Evolutionary conservation across 1,140 invertebrate species (phyloP).

Genomic region (honey bee (Apis mellifera)): Amel_HAv3.1 CM009939.2:9572001-9572500

Average conservation of each 20-base stretch:
- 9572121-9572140: slow-evolving; percentile 53
- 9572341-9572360: slow-evolving; percentile 42
- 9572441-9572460: background rate
- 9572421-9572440: slow-evolving; percentile 55
- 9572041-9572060: slow-evolving; percentile 39
- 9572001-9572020: slow-evolving; percentile 45
- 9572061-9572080: slow-evolving; percentile 57
- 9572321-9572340: slow-evolving; percentile 48
- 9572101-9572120: slow-evolving; percentile 52
- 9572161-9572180: slow-evolving; percentile 64
- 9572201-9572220: slow-evolving; percentile 52
- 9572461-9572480: background rate
- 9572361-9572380: slow-evolving; percentile 65
- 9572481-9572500: background rate
- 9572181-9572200: slow-evolving; percentile 52
- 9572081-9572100: slow-evolving; percentile 58
- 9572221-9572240: slow-evolving; percentile 67
- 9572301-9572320: slow-evolving; percentile 61
- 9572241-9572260: slow-evolving; percentile 62
- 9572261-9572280: slow-evolving; percentile 62
- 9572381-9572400: slow-evolving; percentile 50
- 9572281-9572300: slow-evolving; percentile 46
- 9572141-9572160: slow-evolving; percentile 51
- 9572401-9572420: slow-evolving; percentile 53
- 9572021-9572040: slow-evolving; percentile 57